These are phyloP conservation scores for Stylophora pistillata DNA, from an alignment of 64 coral and sea anemone species.

Conservation along the genomic window DNA sequence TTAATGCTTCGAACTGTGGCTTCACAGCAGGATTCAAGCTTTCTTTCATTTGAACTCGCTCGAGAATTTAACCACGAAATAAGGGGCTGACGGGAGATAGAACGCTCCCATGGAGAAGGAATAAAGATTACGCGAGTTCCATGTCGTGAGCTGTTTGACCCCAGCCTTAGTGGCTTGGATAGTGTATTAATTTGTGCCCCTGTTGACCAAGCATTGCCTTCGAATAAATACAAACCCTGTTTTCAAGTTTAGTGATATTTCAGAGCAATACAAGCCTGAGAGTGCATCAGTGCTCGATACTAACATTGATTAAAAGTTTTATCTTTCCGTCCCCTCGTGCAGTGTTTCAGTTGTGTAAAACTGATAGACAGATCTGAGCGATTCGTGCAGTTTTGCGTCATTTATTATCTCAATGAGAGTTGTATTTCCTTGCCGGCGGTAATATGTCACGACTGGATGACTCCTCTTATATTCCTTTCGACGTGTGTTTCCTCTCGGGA, in stretches of 20 bases:
- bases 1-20: background rate
- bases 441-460: background rate
- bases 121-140: background rate
- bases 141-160: background rate
- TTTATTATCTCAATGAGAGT: background rate
- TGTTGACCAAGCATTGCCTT: background rate
- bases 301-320: background rate
- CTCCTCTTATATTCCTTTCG: background rate
- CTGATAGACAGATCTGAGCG: background rate
- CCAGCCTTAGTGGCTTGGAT: background rate
- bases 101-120: background rate
- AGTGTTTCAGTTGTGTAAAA: background rate
- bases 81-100: background rate
- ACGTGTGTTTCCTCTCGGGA: background rate
- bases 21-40: constrained; percentile 1
- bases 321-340: background rate
- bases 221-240: background rate
- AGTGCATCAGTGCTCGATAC: background rate
- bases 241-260: background rate
- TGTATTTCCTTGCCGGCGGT: background rate
- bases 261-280: background rate
- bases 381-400: background rate
- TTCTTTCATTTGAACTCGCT: background rate
- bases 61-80: background rate
- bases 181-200: constrained; percentile 4